phyloP scores from a whole-genome alignment of 2,797 vertebrate genomes.

The Alectoris magna region DNA sequence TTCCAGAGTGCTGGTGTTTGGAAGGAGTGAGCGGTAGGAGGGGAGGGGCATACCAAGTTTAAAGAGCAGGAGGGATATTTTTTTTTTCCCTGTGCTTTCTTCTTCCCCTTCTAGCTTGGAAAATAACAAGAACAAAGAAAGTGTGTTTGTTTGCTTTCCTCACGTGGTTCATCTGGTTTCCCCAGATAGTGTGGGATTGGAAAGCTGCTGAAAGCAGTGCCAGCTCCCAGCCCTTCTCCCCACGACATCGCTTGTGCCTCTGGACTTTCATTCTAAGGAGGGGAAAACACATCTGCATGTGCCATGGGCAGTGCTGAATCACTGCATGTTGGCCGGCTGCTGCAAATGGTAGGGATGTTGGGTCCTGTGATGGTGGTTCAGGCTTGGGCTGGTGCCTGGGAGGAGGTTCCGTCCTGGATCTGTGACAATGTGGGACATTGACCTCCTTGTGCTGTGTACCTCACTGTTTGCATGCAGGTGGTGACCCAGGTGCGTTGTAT shows the following conservation, averaged over 20 bases:
- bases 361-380: constrained; percentile 51
- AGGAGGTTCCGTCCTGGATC: not conserved
- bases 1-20: not conserved
- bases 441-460: not conserved
- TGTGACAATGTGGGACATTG: not conserved
- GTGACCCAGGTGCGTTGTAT: not conserved
- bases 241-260: not conserved
- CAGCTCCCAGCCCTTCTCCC: not conserved
- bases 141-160: not conserved
- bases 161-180: not conserved
- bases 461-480: not conserved
- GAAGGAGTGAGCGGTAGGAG: not conserved
- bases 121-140: not conserved
- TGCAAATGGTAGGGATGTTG: not conserved
- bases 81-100: not conserved
- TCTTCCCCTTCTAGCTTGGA: not conserved
- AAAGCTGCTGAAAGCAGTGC: not conserved
- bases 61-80: not conserved
- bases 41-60: not conserved
- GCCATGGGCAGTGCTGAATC: constrained; percentile 35
- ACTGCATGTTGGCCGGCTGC: not conserved
- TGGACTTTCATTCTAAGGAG: not conserved
- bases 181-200: not conserved
- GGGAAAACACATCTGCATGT: not conserved
- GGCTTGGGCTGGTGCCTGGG: not conserved